A percentile compares a stretch with the other conserved stretches of the same genome.
Conservation (phyloP, 2,797 vertebrate species). For the Gymnothorax reevesii region DNA sequence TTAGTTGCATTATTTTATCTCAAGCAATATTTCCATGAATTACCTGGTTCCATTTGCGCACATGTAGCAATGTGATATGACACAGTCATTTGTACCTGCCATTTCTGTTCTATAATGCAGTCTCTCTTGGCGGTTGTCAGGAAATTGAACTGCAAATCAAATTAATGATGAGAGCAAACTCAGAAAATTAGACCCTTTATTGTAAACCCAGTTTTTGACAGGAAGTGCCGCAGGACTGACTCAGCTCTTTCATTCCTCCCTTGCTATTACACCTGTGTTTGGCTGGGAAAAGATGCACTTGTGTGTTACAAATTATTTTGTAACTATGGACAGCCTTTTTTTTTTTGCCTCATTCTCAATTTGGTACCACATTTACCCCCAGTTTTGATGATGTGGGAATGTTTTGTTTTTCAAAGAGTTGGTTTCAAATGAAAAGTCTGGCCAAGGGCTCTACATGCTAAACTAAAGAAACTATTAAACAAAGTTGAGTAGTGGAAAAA, state of each 20-base stretch:
- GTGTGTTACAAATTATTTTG: background rate
- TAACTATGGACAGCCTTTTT: too few species aligned
- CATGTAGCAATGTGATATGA: background rate
- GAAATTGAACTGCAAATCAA: background rate
- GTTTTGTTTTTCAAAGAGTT: too few species aligned
- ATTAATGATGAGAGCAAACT: background rate
- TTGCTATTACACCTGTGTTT: background rate
- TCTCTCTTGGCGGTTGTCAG: background rate
- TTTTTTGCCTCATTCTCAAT: too few species aligned
- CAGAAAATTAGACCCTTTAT: background rate
- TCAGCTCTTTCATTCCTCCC: background rate
- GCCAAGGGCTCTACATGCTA: too few species aligned
- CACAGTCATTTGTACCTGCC: background rate
- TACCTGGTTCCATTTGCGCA: background rate
- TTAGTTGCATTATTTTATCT: slow-evolving; percentile 6
- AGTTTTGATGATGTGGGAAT: too few species aligned
- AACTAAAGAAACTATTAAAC: too few species aligned
- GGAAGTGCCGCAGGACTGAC: background rate
- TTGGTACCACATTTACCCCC: too few species aligned
- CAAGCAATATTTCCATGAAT: background rate
- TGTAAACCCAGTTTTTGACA: background rate
- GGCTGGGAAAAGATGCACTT: background rate
- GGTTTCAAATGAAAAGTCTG: too few species aligned
- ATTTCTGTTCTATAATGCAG: background rate
- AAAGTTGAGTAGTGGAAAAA: too few species aligned